A percentile compares a stretch with the other conserved stretches of the same genome.
Conservation (phyloP, 2,113 vertebrate genomes). For the Erythrocercus mccallii region DNA sequence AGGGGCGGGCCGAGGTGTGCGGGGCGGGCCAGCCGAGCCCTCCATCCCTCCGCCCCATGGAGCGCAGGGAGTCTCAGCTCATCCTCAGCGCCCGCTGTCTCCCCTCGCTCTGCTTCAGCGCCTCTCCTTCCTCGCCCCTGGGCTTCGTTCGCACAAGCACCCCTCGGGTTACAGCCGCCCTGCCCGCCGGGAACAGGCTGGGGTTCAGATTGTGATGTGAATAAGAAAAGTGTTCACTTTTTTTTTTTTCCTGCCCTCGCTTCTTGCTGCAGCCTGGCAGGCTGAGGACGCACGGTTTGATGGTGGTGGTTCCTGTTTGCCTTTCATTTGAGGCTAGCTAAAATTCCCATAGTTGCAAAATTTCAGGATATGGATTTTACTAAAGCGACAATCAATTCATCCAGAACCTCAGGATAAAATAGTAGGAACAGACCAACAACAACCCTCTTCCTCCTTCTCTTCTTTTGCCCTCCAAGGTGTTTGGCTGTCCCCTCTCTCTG, state of each 20-base stretch:
- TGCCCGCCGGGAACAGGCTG: too few species aligned
- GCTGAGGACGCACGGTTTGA: accelerated
- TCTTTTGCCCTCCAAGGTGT: too few species aligned
- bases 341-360: background rate
- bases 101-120: accelerated
- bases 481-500: background rate
- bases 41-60: background rate
- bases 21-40: background rate
- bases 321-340: background rate
- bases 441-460: background rate
- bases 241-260: too few species aligned
- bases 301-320: background rate
- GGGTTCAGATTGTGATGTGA: accelerated
- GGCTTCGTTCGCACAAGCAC: background rate
- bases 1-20: background rate
- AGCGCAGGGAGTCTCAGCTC: accelerated
- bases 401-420: accelerated
- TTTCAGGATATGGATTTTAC: accelerated
- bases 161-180: background rate
- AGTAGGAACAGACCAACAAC: background rate
- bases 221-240: background rate
- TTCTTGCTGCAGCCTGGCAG: background rate
- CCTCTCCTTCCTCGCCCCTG: background rate
- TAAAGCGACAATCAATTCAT: background rate
- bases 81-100: too few species aligned